A percentile compares a stretch with the other conserved stretches of the same genome.
phyloP scores from a whole-genome alignment of 2,113 vertebrate genomes.

The Pan troglodytes region NHGRI_mPanTro3-v2.1_pri NC_072415.2:88751001-88751500 shows the following conservation, averaged over 20 bases:
- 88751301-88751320: no score
- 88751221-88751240: not conserved
- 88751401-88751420: no score
- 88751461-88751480: no score
- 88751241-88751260: not conserved
- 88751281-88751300: not conserved
- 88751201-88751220: not conserved
- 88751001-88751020: no score
- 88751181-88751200: rapidly evolving
- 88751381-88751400: no score
- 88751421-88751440: no score
- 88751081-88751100: rapidly evolving
- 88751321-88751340: no score
- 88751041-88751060: no score
- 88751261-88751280: not conserved
- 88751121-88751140: rapidly evolving
- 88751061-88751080: not conserved
- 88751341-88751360: no score
- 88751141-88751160: rapidly evolving
- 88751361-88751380: no score
- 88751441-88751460: rapidly evolving
- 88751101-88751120: rapidly evolving
- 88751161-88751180: rapidly evolving
- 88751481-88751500: no score
- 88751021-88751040: no score